phyloP scores from a whole-genome alignment of 2,888 invertebrate genomes.

The Dolichopus griseipennis region DNA sequence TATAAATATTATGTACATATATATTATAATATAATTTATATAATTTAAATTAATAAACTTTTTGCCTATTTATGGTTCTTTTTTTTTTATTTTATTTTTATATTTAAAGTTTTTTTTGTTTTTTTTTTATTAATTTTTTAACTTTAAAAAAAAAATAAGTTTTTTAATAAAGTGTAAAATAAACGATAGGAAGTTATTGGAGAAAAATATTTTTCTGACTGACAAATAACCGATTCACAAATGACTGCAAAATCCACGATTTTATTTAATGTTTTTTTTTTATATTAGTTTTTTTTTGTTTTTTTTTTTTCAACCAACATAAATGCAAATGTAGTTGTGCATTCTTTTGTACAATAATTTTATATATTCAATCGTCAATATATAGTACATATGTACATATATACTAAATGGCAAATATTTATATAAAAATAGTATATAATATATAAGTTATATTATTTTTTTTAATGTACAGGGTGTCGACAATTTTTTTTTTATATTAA shows the following conservation, averaged over 20 bases:
- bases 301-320: neutral
- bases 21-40: too few species aligned
- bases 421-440: too few species aligned
- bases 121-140: neutral
- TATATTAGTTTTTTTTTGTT: neutral
- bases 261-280: neutral
- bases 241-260: neutral
- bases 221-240: neutral
- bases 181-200: too few species aligned
- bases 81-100: too few species aligned
- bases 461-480: neutral
- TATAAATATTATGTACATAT: too few species aligned
- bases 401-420: too few species aligned
- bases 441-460: neutral
- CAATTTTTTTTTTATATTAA: too few species aligned
- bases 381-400: too few species aligned
- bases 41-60: too few species aligned
- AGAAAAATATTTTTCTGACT: neutral
- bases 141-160: neutral
- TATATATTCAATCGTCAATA: too few species aligned
- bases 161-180: too few species aligned
- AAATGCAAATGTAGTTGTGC: slow-evolving; percentile 1
- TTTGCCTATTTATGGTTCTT: too few species aligned
- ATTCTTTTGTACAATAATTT: neutral
- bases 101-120: neutral